A percentile compares a stretch with the other conserved stretches of the same genome.
Evolutionary conservation across 2,888 invertebrate genomes (phyloP).

Genomic region (Lepas anatifera): DNA sequence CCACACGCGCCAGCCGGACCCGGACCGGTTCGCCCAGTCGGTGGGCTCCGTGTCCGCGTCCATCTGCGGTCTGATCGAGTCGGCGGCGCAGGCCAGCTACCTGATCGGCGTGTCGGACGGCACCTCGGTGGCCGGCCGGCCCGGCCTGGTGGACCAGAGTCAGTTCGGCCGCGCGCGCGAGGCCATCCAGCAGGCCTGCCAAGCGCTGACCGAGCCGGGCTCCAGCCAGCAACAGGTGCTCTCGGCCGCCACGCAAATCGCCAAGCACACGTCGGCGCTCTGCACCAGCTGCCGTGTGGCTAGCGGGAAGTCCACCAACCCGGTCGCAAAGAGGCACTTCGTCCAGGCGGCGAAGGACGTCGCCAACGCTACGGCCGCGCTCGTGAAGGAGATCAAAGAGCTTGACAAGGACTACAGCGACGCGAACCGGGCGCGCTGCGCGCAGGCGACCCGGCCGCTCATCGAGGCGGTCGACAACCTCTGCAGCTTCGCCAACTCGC

Average conservation of each 20-base stretch:
- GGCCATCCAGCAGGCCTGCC: constrained; percentile 81
- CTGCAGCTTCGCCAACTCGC: constrained; percentile 82
- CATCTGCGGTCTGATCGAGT: constrained; percentile 83
- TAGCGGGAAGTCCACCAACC: constrained; percentile 76
- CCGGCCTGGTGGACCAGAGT: constrained; percentile 78
- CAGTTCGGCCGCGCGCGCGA: constrained; percentile 76
- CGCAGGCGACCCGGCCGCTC: constrained; percentile 68
- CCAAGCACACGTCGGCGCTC: constrained; percentile 87
- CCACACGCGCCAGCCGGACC: constrained; percentile 74
- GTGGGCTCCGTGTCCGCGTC: constrained; percentile 73
- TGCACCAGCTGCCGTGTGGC: constrained; percentile 92
- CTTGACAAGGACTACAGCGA: constrained; percentile 70
- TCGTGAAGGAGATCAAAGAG: constrained; percentile 87
- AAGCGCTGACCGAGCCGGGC: constrained; percentile 53
- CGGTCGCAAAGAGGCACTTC: constrained; percentile 88
- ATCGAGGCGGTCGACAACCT: constrained; percentile 82
- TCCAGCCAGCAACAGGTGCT: constrained; percentile 69
- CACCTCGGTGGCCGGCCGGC: constrained; percentile 72
- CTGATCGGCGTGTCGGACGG: constrained; percentile 87
- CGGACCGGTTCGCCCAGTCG: constrained; percentile 69
- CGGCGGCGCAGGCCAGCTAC: constrained; percentile 89
- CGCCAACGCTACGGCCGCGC: constrained; percentile 83
- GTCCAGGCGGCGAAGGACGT: constrained; percentile 96
- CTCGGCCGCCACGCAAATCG: constrained; percentile 83
- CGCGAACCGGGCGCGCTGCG: constrained; percentile 56